Evolutionary conservation across 2,113 vertebrate species (phyloP).

Genomic region (Mobula hypostoma): DNA sequence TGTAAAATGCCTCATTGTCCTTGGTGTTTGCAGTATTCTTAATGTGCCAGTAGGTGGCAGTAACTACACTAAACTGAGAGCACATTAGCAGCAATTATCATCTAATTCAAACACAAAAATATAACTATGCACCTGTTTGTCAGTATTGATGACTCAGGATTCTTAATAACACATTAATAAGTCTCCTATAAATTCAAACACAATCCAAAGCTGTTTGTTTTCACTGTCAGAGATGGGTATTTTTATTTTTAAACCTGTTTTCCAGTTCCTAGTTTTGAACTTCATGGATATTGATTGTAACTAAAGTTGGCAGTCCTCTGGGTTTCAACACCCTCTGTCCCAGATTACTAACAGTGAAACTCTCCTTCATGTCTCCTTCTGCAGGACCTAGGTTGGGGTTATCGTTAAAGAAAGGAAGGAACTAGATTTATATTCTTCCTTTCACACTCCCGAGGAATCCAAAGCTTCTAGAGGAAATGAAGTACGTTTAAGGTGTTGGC

Average conservation of each 20-base stretch:
- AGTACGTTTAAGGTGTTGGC: not conserved
- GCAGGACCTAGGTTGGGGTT: not conserved
- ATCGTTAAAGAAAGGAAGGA: not conserved
- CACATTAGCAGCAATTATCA: not conserved
- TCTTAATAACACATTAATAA: not conserved
- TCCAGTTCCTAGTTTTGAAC: not conserved
- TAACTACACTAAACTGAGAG: not conserved
- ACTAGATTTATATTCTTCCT: not conserved
- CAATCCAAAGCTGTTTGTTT: not conserved
- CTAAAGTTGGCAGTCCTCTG: not conserved
- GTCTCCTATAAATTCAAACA: too few relatives aligned
- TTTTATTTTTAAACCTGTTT: not conserved
- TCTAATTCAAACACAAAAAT: not conserved
- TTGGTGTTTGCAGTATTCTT: not conserved
- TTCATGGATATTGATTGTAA: not conserved
- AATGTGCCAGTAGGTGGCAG: constrained; percentile 8
- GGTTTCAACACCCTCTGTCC: not conserved
- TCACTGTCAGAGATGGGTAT: not conserved
- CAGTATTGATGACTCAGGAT: not conserved
- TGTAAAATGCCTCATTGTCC: not conserved
- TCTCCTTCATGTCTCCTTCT: not conserved
- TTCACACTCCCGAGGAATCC: not conserved
- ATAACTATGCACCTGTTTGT: not conserved
- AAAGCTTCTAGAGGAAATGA: not conserved
- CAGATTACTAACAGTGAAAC: constrained; percentile 2